These are phyloP conservation scores for Smithornis capensis DNA, from an alignment of 2,113 vertebrate genomes.

Conservation along the genomic window DNA sequence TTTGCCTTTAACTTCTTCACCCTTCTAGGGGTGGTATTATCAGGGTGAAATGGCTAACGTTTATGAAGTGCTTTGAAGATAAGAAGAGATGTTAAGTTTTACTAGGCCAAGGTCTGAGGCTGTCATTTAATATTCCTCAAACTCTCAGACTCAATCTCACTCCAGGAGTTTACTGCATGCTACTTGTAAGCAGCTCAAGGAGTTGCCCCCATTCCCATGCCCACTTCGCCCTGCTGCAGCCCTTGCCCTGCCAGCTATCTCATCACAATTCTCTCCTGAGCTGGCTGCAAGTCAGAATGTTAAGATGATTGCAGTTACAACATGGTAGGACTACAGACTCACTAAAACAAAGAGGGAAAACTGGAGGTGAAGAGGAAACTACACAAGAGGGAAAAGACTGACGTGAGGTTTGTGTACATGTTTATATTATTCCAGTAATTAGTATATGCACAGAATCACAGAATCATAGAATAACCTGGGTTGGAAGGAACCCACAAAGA, in stretches of 20 bases:
- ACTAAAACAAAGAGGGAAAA: background rate
- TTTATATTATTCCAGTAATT: background rate
- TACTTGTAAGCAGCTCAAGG: background rate
- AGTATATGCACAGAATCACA: background rate
- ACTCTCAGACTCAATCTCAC: background rate
- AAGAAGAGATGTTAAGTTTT: constrained; percentile 13
- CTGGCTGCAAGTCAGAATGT: background rate
- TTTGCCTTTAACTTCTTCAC: background rate
- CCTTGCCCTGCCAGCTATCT: background rate
- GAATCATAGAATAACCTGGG: background rate
- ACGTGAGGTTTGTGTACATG: background rate
- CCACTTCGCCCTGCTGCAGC: background rate
- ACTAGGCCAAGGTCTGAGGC: background rate
- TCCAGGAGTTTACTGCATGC: background rate
- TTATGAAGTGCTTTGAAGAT: background rate
- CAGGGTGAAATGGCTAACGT: background rate
- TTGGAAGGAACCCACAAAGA: background rate
- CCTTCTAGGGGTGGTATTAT: background rate
- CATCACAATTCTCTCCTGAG: background rate
- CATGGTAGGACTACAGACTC: background rate
- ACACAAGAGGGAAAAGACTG: background rate
- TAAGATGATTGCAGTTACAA: background rate
- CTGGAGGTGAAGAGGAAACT: background rate
- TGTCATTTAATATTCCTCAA: background rate
- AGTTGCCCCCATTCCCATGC: background rate